Percentiles rank a stretch among this genome's conserved stretches.
phyloP scores from a whole-genome alignment of 2,797 vertebrate genomes.

The Hipposideros larvatus region DNA sequence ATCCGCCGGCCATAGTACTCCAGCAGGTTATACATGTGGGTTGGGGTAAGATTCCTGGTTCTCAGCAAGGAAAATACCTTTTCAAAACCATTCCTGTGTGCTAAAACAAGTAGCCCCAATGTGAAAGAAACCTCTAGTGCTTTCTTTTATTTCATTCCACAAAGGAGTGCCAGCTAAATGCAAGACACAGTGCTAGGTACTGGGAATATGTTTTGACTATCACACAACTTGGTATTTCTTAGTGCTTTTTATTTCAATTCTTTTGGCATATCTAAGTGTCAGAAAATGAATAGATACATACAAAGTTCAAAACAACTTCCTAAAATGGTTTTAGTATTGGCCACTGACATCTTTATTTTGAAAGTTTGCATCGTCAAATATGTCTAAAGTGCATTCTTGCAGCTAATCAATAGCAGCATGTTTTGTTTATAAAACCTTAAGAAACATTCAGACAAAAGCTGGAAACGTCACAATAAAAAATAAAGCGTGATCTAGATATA shows the following conservation, averaged over 20 bases:
- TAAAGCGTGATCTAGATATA: constrained; percentile 53
- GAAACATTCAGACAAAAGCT: constrained; percentile 65
- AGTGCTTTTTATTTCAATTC: constrained; percentile 71
- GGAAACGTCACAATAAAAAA: constrained; percentile 64
- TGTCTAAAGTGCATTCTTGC: constrained; percentile 89
- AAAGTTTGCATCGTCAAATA: constrained; percentile 74
- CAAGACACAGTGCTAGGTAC: neutral
- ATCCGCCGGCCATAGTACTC: too few species aligned
- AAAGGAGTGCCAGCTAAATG: neutral
- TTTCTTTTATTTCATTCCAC: neutral
- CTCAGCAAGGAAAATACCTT: neutral
- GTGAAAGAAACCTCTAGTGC: neutral
- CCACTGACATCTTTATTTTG: constrained; percentile 58
- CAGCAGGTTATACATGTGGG: neutral
- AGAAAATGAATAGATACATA: constrained; percentile 64
- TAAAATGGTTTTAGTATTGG: constrained; percentile 59
- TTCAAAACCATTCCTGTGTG: neutral
- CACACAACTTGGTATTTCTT: constrained; percentile 18
- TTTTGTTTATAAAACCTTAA: constrained; percentile 74
- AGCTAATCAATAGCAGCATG: constrained; percentile 85
- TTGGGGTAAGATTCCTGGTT: neutral
- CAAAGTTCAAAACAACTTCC: constrained; percentile 56
- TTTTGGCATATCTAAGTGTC: constrained; percentile 57
- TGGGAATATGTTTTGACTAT: neutral
- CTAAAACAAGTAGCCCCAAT: neutral